Evolutionary conservation across 2,888 invertebrate genomes (phyloP).

Genomic region (Petrophora chlorosata): DNA sequence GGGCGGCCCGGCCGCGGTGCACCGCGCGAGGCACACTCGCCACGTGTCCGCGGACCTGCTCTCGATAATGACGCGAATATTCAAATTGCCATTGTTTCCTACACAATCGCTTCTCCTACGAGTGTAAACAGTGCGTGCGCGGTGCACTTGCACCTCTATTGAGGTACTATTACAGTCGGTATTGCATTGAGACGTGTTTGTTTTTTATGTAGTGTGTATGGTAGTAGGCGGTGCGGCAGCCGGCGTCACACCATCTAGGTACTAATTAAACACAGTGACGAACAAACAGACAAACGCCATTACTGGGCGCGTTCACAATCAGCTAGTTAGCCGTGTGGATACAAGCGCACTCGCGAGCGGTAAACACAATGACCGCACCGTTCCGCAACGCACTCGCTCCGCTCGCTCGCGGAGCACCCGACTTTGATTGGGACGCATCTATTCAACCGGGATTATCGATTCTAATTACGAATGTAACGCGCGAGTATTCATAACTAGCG

Average conservation of each 20-base stretch:
- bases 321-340: slow-evolving; percentile 7
- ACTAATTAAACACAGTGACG: slow-evolving; percentile 67
- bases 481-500: slow-evolving; percentile 8
- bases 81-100: slow-evolving; percentile 14
- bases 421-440: slow-evolving; percentile 14
- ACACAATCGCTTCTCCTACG: background rate
- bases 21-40: background rate
- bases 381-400: background rate
- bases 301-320: slow-evolving; percentile 5
- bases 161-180: background rate
- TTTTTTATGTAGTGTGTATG: background rate
- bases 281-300: slow-evolving; percentile 44
- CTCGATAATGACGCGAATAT: background rate
- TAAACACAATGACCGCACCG: background rate
- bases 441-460: slow-evolving; percentile 14
- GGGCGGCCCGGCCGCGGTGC: too few species aligned
- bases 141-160: background rate
- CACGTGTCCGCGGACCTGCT: background rate
- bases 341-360: background rate
- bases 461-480: slow-evolving; percentile 19
- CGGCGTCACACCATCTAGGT: background rate
- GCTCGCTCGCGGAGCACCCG: background rate
- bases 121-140: slow-evolving; percentile 1
- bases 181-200: background rate
- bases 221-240: background rate